phyloP scores from a whole-genome alignment of 2,113 vertebrate genomes.

The Lycaon pictus region DNA sequence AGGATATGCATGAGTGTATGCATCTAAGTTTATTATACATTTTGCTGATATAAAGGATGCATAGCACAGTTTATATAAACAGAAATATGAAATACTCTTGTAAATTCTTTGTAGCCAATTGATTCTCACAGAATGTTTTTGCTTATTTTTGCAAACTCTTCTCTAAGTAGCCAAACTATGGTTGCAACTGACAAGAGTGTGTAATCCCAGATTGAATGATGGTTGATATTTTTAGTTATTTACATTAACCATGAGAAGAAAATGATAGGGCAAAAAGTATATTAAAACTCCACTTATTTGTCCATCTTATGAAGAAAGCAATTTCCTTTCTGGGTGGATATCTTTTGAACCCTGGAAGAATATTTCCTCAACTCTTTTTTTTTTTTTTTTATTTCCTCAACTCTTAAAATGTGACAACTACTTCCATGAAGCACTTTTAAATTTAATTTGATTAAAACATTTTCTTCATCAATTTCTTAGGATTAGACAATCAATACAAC shows the following conservation, averaged over 20 bases:
- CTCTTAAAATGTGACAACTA: not conserved
- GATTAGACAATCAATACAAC: not conserved
- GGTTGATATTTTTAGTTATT: not conserved
- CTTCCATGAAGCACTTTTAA: not conserved
- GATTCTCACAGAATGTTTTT: not conserved
- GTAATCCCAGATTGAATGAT: not conserved
- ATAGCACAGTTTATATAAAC: not conserved
- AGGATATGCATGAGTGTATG: accelerated
- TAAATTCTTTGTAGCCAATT: not conserved
- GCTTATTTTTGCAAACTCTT: not conserved
- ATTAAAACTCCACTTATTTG: not conserved
- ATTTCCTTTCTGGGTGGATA: not conserved
- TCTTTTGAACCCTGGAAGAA: not conserved
- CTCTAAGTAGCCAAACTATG: not conserved
- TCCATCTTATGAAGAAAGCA: not conserved
- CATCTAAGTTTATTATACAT: not conserved
- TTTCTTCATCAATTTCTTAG: not conserved
- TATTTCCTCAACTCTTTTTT: not conserved
- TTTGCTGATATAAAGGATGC: not conserved
- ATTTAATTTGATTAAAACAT: not conserved
- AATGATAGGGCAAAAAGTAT: accelerated
- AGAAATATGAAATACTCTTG: not conserved
- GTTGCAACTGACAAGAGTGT: not conserved
- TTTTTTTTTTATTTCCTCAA: not conserved
- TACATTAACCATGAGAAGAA: not conserved